Conservation (phyloP, 2,888 invertebrate species). For the Brenthis daphne region DNA sequence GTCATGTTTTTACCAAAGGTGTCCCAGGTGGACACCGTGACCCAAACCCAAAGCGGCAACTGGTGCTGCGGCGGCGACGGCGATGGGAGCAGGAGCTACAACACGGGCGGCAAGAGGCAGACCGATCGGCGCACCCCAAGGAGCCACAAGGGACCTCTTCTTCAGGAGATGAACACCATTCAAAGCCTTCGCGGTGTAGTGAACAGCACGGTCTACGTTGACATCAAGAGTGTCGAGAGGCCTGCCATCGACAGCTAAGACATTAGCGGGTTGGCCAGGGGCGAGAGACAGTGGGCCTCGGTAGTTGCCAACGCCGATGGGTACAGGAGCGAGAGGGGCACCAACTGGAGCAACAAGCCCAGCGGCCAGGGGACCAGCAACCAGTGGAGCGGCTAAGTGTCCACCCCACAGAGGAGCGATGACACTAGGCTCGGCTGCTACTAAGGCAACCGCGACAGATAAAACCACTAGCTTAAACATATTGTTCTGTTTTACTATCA, state of each 20-base stretch:
- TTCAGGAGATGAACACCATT: constrained; percentile 57
- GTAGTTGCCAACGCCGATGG: constrained; percentile 62
- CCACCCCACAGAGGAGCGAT: constrained; percentile 43
- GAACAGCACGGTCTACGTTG: constrained; percentile 73
- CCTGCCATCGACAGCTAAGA: constrained; percentile 72
- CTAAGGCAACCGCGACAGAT: constrained; percentile 83
- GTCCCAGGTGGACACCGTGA: constrained; percentile 45
- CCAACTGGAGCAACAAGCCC: constrained; percentile 39
- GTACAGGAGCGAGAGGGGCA: constrained; percentile 48
- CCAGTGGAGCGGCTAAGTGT: constrained; percentile 45
- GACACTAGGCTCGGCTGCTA: constrained; percentile 72
- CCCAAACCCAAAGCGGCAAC: constrained; percentile 43
- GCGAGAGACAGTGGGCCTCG: constrained; percentile 70
- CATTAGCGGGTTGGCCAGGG: constrained; percentile 73
- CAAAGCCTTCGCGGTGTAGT: constrained; percentile 65
- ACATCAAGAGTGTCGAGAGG: constrained; percentile 75
- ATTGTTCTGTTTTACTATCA: constrained; percentile 78
- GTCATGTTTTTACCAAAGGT: constrained; percentile 55
- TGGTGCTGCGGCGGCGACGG: constrained; percentile 43
- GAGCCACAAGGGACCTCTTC: constrained; percentile 65
- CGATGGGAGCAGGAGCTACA: constrained; percentile 31
- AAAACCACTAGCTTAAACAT: constrained; percentile 84
- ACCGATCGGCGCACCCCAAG: constrained; percentile 52
- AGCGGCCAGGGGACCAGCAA: constrained; percentile 1
- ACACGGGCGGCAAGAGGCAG: constrained; percentile 43